Evolutionary conservation across 2,888 invertebrate genomes (phyloP), one percentile per base, ranked within the genome.

Genomic region (Heterodera filipjevi): DNA sequence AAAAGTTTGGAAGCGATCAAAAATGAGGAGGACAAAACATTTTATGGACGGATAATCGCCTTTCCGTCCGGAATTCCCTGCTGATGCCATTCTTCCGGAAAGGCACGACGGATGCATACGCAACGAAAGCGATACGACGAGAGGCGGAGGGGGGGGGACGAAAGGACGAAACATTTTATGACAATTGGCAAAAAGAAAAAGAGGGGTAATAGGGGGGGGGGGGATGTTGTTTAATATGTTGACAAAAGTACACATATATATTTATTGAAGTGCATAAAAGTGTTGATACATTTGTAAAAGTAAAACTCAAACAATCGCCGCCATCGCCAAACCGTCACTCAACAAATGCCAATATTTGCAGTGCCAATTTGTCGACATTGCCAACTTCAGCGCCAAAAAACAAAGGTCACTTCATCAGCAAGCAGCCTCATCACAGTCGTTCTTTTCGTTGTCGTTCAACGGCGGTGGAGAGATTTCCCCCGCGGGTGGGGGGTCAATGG

Each of bases 291-390:
- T 53, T 6, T 22, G 8, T 27, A n/a, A 59, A 59, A 6, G 16
- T 5, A 8, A 59, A n/a, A 59, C 8, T n/a, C n/a, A 59, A 59
- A 59, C 59, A 59, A 59, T n/a, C n/a, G 27, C 27, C 59, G 59
- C 59, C 59, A 22, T 8, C 59, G 59, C 59, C 59, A 22, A 14
- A 49, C 19, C 39, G 39, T 49, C 59, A 12, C 27, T 27, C n/a
- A n/a, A 59, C 5, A 59, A 59, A 59, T 27, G 59, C 59, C 59
- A 68, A 68, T 68, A 33, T 68, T 68, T 68, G 68, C 68, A 19
- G 8, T 35, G 32, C 68, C 32, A 68, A 68, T 68, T 68, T 68
- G 68, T 35, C 68, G 68, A 35, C 59, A 59, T 59, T 10, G 59
- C 27, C 59, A 59, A 59, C 12, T 53, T 59, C 59, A 27, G 59